Base-by-base conservation (phyloP, 1,140 invertebrate species). In the Apis dorsata region DNA sequence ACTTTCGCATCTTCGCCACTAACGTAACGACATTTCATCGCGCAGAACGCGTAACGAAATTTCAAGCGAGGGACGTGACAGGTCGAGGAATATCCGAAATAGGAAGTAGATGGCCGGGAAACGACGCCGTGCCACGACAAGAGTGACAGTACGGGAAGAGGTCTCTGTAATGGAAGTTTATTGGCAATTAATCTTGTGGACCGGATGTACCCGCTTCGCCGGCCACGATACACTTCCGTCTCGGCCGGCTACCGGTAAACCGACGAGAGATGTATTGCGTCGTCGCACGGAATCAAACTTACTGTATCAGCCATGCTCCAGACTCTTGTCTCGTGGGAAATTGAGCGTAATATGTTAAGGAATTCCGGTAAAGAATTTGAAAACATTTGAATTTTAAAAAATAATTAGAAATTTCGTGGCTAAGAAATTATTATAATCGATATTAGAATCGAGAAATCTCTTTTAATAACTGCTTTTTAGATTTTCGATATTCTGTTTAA, bases 141-240 rank as follows among this genome's bases (percentile, higher is more conserved):
- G 87, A 89, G 86, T 84, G 87, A 86, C 82, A 83, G 65, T 51
- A 81, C 79, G 81, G 88, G 83, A 87, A 89, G 84, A 83, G 83
- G 74, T 79, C 66, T 66, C 85, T 84, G 86, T 89, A 89, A 89
- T 89, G 84, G 80, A 84, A 79, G 86, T 90, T 90, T 88, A 90
- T 90, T 88, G 89, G 88, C 89, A 90, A 90, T 90, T 90, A 90
- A 90, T 90, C 84, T 90, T 88, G 75, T 63, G 60, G 75, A 82
- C 89, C 89, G 89, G 89, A 90, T 86, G 88, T 71, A 84, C 76
- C 81, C 82, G 89, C 89, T 90, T 88, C 89, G 89, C 68, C 77
- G 85, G 83, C 77, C 85, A 90, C 84, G 86, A 86, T 86, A 90
- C 86, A 90, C 88, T 90, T 90, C 84, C 89, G 89, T 88, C 88